phyloP scores from a whole-genome alignment of 2,113 vertebrate species.

The Dicaeum eximium region DNA sequence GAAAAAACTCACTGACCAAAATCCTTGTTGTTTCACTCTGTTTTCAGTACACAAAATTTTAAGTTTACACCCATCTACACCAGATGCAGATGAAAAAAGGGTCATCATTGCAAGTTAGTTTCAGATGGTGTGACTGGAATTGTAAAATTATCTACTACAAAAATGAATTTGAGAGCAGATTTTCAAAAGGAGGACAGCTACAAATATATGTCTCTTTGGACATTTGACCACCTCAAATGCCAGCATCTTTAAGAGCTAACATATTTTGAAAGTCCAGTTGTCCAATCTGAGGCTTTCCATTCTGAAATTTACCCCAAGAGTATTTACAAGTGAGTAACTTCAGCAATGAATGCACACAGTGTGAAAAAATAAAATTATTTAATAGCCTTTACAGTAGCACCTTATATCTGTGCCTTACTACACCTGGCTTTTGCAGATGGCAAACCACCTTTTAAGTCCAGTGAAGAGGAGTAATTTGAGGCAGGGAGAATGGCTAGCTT shows the following conservation, averaged over 20 bases:
- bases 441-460: neutral
- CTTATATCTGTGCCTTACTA: neutral
- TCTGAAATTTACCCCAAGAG: neutral
- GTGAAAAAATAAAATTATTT: neutral
- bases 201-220: neutral
- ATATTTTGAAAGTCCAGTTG: neutral
- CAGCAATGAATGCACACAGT: neutral
- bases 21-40: neutral
- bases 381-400: neutral
- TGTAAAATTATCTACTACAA: neutral
- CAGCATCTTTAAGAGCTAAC: neutral
- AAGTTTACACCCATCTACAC: neutral
- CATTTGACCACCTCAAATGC: neutral
- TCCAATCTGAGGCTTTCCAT: neutral
- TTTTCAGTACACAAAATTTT: neutral
- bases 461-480: constrained; percentile 15
- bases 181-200: neutral
- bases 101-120: neutral
- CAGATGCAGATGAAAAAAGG: neutral
- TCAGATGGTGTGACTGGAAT: neutral
- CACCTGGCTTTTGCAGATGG: constrained; percentile 1
- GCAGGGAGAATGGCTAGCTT: neutral
- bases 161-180: neutral
- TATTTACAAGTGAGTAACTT: neutral
- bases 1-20: neutral